These are phyloP conservation scores for Phyllostomus discolor DNA, from an alignment of 2,113 vertebrate genomes.

Conservation along the genomic window DNA sequence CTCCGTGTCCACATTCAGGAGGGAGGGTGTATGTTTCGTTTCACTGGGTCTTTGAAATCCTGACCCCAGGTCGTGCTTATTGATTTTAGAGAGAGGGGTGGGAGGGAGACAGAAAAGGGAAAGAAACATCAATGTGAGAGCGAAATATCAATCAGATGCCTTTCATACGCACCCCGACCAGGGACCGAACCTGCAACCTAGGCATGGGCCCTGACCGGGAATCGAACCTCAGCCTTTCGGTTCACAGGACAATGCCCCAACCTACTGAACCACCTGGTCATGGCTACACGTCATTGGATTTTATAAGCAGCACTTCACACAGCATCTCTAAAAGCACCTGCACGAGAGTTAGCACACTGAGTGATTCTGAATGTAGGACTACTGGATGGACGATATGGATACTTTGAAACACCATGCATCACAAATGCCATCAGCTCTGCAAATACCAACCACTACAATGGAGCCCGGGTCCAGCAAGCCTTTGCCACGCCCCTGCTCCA, in stretches of 20 bases:
- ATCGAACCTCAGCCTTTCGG: too few species aligned
- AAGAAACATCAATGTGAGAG: too few species aligned
- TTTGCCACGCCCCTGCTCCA: background rate
- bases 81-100: too few species aligned
- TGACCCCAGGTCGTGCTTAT: too few species aligned
- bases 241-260: too few species aligned
- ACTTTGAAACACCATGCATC: background rate
- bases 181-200: too few species aligned
- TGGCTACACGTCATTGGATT: background rate
- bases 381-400: background rate
- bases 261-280: too few species aligned
- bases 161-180: too few species aligned
- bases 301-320: background rate
- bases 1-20: background rate
- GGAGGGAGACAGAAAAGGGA: too few species aligned
- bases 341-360: background rate
- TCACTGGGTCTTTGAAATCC: background rate
- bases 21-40: background rate
- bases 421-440: background rate
- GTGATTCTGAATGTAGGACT: background rate
- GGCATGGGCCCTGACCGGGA: too few species aligned
- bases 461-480: background rate
- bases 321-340: background rate
- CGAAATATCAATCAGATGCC: too few species aligned
- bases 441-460: too few species aligned